Evolutionary conservation across 2,888 invertebrate genomes (phyloP), one percentile per base, ranked within the genome.

Genomic region (Eupelmus urozonus): DNA sequence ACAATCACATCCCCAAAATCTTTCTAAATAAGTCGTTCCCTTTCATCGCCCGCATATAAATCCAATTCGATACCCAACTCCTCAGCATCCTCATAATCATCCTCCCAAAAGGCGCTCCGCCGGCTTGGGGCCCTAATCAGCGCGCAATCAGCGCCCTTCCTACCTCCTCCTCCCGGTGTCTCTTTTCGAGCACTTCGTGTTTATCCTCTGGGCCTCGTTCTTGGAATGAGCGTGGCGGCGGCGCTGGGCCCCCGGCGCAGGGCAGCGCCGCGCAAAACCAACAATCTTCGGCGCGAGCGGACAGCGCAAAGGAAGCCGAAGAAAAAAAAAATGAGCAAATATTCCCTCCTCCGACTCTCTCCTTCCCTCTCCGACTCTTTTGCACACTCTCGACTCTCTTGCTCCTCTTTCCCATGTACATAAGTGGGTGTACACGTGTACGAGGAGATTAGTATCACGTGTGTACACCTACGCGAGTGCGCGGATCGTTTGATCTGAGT

Each of bases 111-210:
- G n/a, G n/a, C n/a, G n/a, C n/a, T n/a, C n/a, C n/a, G n/a, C n/a
- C n/a, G n/a, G n/a, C n/a, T n/a, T 83, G 85, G 85, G 86, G 85
- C 51, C 60, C 85, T 87, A 87, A 88, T 87, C 87, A 87, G 85
- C 86, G 82, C 87, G 85, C 87, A 86, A 88, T 88, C 87, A 87
- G 83, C 85, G 27, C 16, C 86, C 86, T 87, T 84, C 87, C 83
- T 86, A 83, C 85, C 82, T 84, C 81, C 81, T 82, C 81, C 82
- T 83, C 83, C 83, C 83, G 20, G 29, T 55, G 27, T 27, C 55
- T 72, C 63, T 27, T 20, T 20, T 40, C n/a, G 7, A 16, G 7
- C 49, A 3, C 34, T 65, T 27, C n/a, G 23, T 66, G 16, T 59
- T 40, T 27, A 34, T 34, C 3, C 34, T 5, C 34, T 83, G 82